phyloP scores from a whole-genome alignment of 2,888 invertebrate genomes.

The Euproctis similis region DNA sequence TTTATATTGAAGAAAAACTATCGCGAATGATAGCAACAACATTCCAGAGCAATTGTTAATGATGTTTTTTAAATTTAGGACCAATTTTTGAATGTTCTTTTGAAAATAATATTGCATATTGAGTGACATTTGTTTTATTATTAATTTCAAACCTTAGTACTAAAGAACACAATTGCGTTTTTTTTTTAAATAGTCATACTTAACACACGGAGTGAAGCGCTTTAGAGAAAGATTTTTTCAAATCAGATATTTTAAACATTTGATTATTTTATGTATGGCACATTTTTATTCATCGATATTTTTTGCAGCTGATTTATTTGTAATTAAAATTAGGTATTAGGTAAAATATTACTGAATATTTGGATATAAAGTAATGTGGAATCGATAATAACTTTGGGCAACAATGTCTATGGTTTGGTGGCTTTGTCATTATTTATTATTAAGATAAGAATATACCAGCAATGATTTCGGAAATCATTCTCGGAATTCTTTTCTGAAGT shows the following conservation, averaged over 20 bases:
- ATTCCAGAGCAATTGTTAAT: conserved; percentile 76
- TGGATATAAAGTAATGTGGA: no score
- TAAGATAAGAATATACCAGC: no score
- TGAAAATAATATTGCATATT: conserved; percentile 76
- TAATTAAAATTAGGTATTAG: no score
- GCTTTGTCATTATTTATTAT: no score
- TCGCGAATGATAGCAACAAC: conserved; percentile 56
- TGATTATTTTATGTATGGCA: conserved; percentile 26
- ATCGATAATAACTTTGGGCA: no score
- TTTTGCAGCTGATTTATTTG: no score
- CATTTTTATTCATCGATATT: conserved; percentile 15
- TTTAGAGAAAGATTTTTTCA: conserved; percentile 48
- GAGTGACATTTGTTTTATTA: conserved; percentile 48
- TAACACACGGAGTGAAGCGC: conserved; percentile 43
- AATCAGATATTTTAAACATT: no score
- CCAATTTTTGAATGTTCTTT: conserved; percentile 76
- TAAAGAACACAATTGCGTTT: conserved; percentile 8
- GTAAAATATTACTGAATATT: no score
- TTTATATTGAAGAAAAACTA: conserved; percentile 46
- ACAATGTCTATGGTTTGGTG: no score
- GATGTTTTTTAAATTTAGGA: conserved; percentile 73
- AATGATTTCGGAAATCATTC: no score
- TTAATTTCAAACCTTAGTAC: conserved; percentile 18
- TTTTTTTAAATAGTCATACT: conserved; percentile 1
- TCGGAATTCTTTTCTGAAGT: no score